Base-by-base conservation (phyloP, 2,113 vertebrate genomes). In the Malurus cyaneus region DNA sequence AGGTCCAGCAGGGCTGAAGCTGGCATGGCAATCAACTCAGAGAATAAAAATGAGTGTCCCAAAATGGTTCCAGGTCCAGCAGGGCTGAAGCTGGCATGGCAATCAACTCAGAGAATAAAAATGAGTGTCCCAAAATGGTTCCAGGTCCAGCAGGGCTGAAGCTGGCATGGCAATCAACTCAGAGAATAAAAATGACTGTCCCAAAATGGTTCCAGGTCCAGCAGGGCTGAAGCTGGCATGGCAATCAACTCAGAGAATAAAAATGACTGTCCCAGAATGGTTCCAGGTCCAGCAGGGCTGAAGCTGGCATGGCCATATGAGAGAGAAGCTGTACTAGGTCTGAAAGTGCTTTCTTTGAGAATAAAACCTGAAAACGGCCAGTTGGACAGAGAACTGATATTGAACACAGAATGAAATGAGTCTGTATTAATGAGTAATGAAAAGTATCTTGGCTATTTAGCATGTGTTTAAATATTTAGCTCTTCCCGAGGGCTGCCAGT, bases 171-270 rank as follows among this genome's bases (percentile, higher is more conserved):
- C 86, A 94, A 89, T 39, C 39, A 39, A 39, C 39, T 39, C 39
- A 39, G 39, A 39, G 36, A 11, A 95, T 61, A 91, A 92, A 96
- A 94, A 82, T 70, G 49, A 5, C 2, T 69, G 73, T 47, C 50
- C 91, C 91, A 86, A 92, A 92, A 81, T 4, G 6, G 28, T 61
- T 88, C 91, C 86, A 92, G 57, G 66, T 70, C 73, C 92, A 81
- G 42, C 36, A 59, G 76, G 61, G 32, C 50, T 91, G 89, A 89
- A 82, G 73, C 46, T 94, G 87, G 57, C 71, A 95, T 56, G 24
- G 90, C 86, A 94, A 89, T 39, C 83, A 89, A 74, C 53, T 89
- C 65, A 60, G 73, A 86, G 60, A 92, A 95, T 65, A 91, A 92
- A 96, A 94, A 82, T 70, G 49, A 5, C 2, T 69, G 73, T 47